Evolutionary conservation across 2,888 invertebrate genomes (phyloP).

Genomic region (Acleris holmiana): DNA sequence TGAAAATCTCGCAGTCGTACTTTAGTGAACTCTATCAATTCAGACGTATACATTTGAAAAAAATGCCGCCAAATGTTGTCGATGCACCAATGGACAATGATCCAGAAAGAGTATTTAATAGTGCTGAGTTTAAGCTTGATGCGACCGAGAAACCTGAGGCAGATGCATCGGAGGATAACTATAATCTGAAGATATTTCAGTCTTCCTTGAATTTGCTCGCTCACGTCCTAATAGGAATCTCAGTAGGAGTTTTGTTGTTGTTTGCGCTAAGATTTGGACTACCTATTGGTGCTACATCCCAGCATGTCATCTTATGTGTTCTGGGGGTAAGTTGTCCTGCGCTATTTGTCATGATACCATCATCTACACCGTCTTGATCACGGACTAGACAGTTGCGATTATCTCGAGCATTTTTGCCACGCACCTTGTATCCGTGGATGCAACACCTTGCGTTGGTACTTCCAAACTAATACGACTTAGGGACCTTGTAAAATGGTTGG

Average conservation of each 20-base stretch:
- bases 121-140: not conserved
- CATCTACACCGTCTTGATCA: too few relatives aligned
- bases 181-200: slow-evolving; percentile 56
- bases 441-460: too few relatives aligned
- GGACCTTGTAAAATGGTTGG: too few relatives aligned
- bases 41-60: not conserved
- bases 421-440: too few relatives aligned
- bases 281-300: slow-evolving; percentile 53
- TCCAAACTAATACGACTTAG: too few relatives aligned
- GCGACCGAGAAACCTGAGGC: slow-evolving; percentile 1
- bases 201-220: slow-evolving; percentile 58
- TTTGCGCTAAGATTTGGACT: slow-evolving; percentile 56
- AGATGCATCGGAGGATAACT: slow-evolving; percentile 39
- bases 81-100: slow-evolving; percentile 43
- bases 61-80: slow-evolving; percentile 52
- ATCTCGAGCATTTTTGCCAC: too few relatives aligned
- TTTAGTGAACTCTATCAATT: too few relatives aligned
- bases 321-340: slow-evolving; percentile 63
- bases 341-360: too few relatives aligned
- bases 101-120: slow-evolving; percentile 39
- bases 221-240: slow-evolving; percentile 66
- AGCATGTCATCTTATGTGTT: slow-evolving; percentile 68
- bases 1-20: too few relatives aligned
- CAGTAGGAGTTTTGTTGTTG: slow-evolving; percentile 54
- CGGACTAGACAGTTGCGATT: too few relatives aligned